Evolutionary conservation across 2,113 vertebrate genomes (phyloP), one percentile per base, ranked within the genome.

Genomic region (Isichthys henryi): DNA sequence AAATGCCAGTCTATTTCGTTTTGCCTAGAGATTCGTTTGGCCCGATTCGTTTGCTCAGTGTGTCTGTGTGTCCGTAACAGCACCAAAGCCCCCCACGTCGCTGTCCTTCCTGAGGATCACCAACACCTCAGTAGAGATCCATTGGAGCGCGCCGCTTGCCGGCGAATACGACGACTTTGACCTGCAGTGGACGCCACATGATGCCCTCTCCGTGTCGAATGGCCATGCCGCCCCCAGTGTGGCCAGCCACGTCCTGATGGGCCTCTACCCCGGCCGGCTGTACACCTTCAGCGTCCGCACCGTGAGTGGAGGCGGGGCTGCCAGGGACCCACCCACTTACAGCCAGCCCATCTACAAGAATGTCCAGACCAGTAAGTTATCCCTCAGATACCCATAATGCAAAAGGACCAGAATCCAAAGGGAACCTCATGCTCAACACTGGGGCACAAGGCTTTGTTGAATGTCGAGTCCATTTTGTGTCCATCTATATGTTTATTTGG

Each of bases 151-250:
- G 1, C 98, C 98, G 88, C 93, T 94, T 49, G 95, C 95, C 0
- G 97, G 97, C n/a, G 97, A 98, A 93, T 97, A 97, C 17, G 95
- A 96, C 1, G 94, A 96, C 93, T 99, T 99, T 92, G 96, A 97
- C 39, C 92, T 99, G 77, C 97, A 96, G 56, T 99, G 98, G 98
- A 91, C 93, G 66, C 98, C 98, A 7, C 95, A 91, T 3, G 97
- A 99, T 58, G 90, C 86, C 0, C 94, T 99, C 92, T 93, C 94
- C 0, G 90, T 98, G 91, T 95, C 95, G 87, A 95, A 95, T 74
- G 95, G 94, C 2, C 95, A 95, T 89, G 94, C 93, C 89, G 97
- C 92, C 87, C 92, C 94, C 43, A 96, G 92, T 86, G 96, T 95
- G 0, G 95, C 96, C 93, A 95, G 95, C 49, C 94, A 96, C 45